Conservation (phyloP, 2,797 vertebrate species). For the Galagoides demidoff region DNA sequence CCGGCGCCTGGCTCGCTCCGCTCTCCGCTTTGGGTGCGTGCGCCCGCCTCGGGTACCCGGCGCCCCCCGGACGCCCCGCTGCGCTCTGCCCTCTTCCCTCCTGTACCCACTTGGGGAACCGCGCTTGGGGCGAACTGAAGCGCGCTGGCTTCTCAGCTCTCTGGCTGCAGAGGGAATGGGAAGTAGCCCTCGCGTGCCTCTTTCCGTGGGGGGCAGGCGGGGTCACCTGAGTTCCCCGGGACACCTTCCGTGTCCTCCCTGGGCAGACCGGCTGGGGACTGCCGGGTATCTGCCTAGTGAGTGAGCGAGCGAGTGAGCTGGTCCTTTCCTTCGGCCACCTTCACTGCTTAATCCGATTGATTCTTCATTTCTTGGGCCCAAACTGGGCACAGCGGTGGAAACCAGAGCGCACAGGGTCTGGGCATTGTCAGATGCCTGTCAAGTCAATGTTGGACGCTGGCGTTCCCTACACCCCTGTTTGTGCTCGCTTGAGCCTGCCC, state of each 20-base stretch:
- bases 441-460: conserved; percentile 82
- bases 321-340: conserved; percentile 66
- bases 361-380: conserved; percentile 81
- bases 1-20: conserved; percentile 49
- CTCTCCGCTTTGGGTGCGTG: conserved; percentile 21
- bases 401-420: conserved; percentile 75
- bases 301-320: neutral
- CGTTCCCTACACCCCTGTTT: conserved; percentile 57
- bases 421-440: conserved; percentile 85
- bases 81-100: neutral
- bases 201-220: conserved; percentile 74
- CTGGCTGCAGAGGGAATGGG: neutral
- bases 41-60: conserved; percentile 41
- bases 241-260: conserved; percentile 70
- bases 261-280: conserved; percentile 2
- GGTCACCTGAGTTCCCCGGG: conserved; percentile 80
- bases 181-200: neutral
- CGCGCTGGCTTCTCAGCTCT: neutral
- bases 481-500: neutral
- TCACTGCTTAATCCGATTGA: conserved; percentile 74
- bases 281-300: neutral
- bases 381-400: conserved; percentile 85
- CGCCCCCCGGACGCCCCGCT: conserved; percentile 62
- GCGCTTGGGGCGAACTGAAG: neutral
- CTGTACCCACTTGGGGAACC: conserved; percentile 41